Evolutionary conservation across 2,113 vertebrate genomes (phyloP).

Genomic region (Abramis brama): DNA sequence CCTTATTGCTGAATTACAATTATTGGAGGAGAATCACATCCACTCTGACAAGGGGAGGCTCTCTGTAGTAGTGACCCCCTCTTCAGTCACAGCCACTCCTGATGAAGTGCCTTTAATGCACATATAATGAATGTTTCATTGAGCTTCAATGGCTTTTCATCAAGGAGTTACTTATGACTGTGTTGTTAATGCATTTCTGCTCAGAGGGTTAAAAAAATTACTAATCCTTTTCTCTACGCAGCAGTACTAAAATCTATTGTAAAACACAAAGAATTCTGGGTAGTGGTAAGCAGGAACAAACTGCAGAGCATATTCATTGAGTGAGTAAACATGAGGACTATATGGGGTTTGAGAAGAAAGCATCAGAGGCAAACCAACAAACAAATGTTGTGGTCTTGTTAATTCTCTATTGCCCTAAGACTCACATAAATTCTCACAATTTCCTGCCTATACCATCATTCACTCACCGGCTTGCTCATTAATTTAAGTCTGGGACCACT

Average conservation of each 20-base stretch:
- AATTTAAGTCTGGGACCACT: not conserved
- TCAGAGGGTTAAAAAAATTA: conserved; percentile 52
- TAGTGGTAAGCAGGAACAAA: conserved; percentile 3
- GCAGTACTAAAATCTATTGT: conserved; percentile 3
- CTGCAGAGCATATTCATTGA: not conserved
- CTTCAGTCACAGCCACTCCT: conserved; percentile 56
- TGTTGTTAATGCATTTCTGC: conserved; percentile 55
- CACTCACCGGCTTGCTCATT: not conserved
- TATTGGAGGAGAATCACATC: conserved; percentile 63
- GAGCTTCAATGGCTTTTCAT: conserved; percentile 61
- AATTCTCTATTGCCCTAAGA: conserved; percentile 5
- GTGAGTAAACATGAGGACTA: not conserved
- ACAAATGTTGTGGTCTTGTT: conserved; percentile 20
- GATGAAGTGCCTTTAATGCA: conserved; percentile 68
- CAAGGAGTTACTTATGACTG: conserved; percentile 58
- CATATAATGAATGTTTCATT: conserved; percentile 69
- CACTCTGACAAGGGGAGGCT: conserved; percentile 35
- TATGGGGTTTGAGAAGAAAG: not conserved
- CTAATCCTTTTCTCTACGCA: conserved; percentile 47
- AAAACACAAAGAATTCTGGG: not conserved
- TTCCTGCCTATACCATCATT: conserved; percentile 10
- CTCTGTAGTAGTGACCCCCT: conserved; percentile 48
- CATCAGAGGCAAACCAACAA: conserved; percentile 1
- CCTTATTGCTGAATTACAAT: conserved; percentile 75
- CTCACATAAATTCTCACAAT: conserved; percentile 7